These are phyloP conservation scores for Lonchura striata DNA, from an alignment of 2,113 vertebrate genomes.

Conservation along the genomic window DNA sequence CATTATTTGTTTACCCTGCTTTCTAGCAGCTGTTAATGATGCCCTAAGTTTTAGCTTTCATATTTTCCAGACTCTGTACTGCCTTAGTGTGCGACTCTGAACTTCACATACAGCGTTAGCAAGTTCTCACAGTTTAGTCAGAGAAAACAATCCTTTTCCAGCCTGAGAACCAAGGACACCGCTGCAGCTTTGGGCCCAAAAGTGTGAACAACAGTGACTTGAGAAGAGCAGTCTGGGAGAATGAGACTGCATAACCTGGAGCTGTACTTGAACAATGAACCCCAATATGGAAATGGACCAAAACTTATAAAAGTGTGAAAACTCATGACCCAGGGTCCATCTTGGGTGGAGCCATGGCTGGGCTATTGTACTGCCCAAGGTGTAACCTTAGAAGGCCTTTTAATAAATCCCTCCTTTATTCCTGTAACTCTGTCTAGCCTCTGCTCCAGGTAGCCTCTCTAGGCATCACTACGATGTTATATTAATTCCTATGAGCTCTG, in stretches of 20 bases:
- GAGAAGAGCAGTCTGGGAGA: background rate
- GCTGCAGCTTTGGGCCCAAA: background rate
- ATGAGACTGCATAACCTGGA: background rate
- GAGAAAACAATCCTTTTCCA: background rate
- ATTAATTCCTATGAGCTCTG: background rate
- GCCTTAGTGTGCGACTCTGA: background rate
- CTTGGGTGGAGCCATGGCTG: rapidly evolving
- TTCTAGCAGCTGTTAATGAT: background rate
- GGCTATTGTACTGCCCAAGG: background rate
- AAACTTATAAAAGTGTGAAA: background rate
- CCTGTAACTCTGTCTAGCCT: background rate
- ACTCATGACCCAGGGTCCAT: rapidly evolving
- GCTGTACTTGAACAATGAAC: background rate
- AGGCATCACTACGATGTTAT: background rate
- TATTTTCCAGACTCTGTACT: background rate
- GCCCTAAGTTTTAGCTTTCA: background rate
- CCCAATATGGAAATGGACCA: background rate
- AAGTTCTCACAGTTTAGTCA: background rate
- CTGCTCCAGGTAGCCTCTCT: background rate
- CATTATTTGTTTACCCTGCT: background rate
- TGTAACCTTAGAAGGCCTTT: no score
- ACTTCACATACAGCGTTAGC: background rate
- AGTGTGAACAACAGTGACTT: rapidly evolving
- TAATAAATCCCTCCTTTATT: background rate
- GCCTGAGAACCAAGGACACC: background rate